These are phyloP conservation scores for Balearica regulorum DNA, from an alignment of 2,797 vertebrate species.

Conservation along the genomic window DNA sequence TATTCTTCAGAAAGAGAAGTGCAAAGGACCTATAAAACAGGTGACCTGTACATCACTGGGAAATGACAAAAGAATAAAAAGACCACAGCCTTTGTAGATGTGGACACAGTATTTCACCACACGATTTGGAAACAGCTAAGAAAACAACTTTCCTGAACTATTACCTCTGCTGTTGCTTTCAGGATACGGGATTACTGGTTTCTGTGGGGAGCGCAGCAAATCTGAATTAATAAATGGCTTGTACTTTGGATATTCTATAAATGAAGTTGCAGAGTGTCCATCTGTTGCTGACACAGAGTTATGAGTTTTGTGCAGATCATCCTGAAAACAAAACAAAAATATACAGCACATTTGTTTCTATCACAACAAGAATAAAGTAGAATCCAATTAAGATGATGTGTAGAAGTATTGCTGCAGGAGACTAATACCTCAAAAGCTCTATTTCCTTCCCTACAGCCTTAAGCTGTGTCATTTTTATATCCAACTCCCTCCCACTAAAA, in stretches of 20 bases:
- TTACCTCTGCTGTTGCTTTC: constrained; percentile 92
- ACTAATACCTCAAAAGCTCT: neutral
- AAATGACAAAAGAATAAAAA: neutral
- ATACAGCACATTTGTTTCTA: neutral
- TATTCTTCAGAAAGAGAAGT: neutral
- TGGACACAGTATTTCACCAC: neutral
- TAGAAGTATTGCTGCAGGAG: neutral
- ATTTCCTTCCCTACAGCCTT: neutral
- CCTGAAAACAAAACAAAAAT: constrained; percentile 60
- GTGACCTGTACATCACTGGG: neutral
- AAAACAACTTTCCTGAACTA: neutral
- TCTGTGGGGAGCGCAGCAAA: constrained; percentile 60
- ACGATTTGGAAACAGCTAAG: neutral
- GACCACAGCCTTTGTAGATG: neutral
- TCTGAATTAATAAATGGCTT: constrained; percentile 83
- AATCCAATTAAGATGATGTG: neutral
- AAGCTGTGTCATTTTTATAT: neutral
- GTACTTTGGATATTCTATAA: constrained; percentile 80
- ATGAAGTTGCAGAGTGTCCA: constrained; percentile 80
- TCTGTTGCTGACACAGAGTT: constrained; percentile 63
- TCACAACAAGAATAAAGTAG: neutral
- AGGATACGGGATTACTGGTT: constrained; percentile 84
- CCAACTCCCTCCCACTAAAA: neutral
- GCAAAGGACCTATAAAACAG: neutral
- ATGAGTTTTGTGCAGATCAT: neutral